These are phyloP conservation scores for Tromatobia lineatoria DNA, from an alignment of 2,888 invertebrate genomes.

Conservation along the genomic window DNA sequence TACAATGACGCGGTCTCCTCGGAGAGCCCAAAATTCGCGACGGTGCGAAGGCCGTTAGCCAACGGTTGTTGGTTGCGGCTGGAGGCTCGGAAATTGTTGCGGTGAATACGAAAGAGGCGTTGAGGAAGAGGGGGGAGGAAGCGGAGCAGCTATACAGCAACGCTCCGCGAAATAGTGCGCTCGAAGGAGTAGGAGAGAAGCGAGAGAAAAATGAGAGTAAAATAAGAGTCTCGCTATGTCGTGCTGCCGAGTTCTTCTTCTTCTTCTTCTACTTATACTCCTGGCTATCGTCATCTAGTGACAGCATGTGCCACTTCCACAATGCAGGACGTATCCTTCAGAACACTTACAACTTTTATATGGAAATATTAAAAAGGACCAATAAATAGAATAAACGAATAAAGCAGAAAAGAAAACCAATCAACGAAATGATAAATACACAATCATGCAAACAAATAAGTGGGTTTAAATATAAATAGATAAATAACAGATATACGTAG, in stretches of 20 bases:
- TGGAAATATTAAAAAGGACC: too few species aligned
- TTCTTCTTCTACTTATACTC: too few species aligned
- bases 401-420: too few species aligned
- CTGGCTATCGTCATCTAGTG: too few species aligned
- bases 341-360: too few species aligned
- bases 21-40: constrained; percentile 50
- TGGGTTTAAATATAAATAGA: too few species aligned
- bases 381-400: too few species aligned
- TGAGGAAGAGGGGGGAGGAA: not conserved
- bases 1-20: constrained; percentile 44
- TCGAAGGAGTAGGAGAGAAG: not conserved
- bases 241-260: not conserved
- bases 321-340: too few species aligned
- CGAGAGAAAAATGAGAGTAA: not conserved
- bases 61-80: constrained; percentile 46
- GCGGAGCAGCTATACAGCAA: not conserved
- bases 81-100: constrained; percentile 53
- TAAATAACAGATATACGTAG: too few species aligned
- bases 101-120: not conserved
- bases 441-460: too few species aligned
- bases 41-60: constrained; percentile 41
- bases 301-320: too few species aligned
- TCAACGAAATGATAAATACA: too few species aligned
- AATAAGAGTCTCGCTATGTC: constrained; percentile 15
- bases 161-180: not conserved